Evolutionary conservation across 2,888 invertebrate genomes (phyloP).

Genomic region (Aphodius granarius): DNA sequence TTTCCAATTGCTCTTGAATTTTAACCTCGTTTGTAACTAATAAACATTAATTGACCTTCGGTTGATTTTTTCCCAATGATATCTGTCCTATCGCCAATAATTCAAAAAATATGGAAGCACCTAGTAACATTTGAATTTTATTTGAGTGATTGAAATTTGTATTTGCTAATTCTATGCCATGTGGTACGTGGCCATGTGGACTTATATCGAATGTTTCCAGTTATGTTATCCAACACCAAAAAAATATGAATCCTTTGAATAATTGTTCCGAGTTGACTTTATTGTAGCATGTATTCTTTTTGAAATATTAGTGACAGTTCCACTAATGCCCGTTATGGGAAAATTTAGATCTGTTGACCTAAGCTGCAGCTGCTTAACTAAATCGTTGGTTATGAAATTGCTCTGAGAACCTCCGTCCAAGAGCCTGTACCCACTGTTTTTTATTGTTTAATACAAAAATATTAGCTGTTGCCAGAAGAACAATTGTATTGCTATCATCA

Average conservation of each 20-base stretch:
- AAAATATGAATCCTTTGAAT: background rate
- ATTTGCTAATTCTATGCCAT: constrained; percentile 8
- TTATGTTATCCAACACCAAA: background rate
- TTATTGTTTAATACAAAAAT: background rate
- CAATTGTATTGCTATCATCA: background rate
- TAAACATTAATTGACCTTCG: background rate
- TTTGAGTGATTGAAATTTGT: background rate
- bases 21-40: background rate
- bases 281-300: background rate
- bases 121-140: constrained; percentile 8
- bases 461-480: background rate
- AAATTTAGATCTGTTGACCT: background rate
- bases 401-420: background rate
- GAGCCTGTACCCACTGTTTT: background rate
- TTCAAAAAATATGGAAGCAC: constrained; percentile 12
- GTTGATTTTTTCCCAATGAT: background rate
- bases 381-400: background rate
- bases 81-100: background rate
- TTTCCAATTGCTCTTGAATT: background rate
- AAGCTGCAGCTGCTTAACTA: background rate
- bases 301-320: background rate
- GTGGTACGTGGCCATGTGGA: background rate
- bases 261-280: background rate
- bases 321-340: too few species aligned
- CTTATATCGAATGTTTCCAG: background rate